Evolutionary conservation across 2,888 invertebrate genomes (phyloP).

Genomic region (Drosophila kambysellisi): DNA sequence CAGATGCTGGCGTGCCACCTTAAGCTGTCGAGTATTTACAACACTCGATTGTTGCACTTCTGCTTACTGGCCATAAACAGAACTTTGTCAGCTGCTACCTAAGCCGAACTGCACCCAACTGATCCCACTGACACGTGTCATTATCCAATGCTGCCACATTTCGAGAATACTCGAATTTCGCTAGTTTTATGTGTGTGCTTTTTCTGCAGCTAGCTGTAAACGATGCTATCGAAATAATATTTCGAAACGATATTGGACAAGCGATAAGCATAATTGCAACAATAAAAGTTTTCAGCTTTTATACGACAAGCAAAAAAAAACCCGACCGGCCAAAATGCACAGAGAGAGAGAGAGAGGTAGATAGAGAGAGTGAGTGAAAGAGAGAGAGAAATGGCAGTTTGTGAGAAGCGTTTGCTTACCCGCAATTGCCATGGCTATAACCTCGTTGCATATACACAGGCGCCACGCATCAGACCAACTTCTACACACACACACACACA

Average conservation of each 20-base stretch:
- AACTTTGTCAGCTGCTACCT: constrained; percentile 52
- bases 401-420: constrained; percentile 53
- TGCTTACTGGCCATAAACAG: constrained; percentile 34
- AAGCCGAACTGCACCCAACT: constrained; percentile 1
- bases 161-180: constrained; percentile 19
- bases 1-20: constrained; percentile 13
- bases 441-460: constrained; percentile 36
- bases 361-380: constrained; percentile 11
- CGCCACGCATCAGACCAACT: constrained; percentile 16
- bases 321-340: constrained; percentile 13
- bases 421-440: constrained; percentile 63
- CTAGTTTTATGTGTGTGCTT: constrained; percentile 19
- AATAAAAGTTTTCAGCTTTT: constrained; percentile 84
- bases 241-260: constrained; percentile 78
- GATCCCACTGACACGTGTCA: constrained; percentile 44
- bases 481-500: constrained; percentile 7
- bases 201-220: constrained; percentile 46
- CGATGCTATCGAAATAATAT: constrained; percentile 78
- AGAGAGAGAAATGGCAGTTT: constrained; percentile 18
- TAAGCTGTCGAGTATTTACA: constrained; percentile 32
- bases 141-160: constrained; percentile 33
- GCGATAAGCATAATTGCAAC: constrained; percentile 84
- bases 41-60: constrained; percentile 22
- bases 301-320: constrained; percentile 64
- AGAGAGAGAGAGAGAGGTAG: constrained; percentile 13